Evolutionary conservation across 2,797 vertebrate species (phyloP).

Genomic region (Mus caroli): DNA sequence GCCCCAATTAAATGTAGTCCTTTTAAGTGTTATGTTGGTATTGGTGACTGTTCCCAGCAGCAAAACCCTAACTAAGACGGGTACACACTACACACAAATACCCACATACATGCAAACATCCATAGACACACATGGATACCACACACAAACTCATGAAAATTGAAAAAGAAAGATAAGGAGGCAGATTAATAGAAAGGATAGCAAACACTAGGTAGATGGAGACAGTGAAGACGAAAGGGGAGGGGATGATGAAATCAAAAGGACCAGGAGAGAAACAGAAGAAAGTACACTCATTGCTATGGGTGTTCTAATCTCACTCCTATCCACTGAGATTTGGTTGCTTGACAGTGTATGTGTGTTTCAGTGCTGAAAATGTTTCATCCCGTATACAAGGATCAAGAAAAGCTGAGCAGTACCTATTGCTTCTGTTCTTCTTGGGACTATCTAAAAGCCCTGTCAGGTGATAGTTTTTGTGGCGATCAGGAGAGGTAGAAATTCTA

Average conservation of each 20-base stretch:
- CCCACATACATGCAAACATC: neutral
- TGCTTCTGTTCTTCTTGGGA: neutral
- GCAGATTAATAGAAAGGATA: neutral
- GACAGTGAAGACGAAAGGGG: rapidly evolving
- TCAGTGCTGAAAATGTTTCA: neutral
- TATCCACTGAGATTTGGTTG: neutral
- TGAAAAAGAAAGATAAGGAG: neutral
- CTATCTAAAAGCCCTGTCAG: neutral
- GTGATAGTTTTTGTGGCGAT: neutral
- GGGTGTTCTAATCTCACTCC: neutral
- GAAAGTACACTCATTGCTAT: neutral
- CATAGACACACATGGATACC: neutral
- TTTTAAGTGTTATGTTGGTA: neutral
- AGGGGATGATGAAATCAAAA: neutral
- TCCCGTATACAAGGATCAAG: neutral
- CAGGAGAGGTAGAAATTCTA: neutral
- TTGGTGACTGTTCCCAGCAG: neutral
- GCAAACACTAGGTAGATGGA: neutral
- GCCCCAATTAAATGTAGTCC: neutral
- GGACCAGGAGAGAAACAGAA: neutral
- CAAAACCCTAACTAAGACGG: neutral
- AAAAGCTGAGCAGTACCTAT: neutral
- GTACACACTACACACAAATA: neutral
- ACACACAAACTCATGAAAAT: neutral
- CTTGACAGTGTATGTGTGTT: neutral